Conservation (phyloP, 2,113 vertebrate genomes). For the Sinocyclocheilus rhinocerous region DNA sequence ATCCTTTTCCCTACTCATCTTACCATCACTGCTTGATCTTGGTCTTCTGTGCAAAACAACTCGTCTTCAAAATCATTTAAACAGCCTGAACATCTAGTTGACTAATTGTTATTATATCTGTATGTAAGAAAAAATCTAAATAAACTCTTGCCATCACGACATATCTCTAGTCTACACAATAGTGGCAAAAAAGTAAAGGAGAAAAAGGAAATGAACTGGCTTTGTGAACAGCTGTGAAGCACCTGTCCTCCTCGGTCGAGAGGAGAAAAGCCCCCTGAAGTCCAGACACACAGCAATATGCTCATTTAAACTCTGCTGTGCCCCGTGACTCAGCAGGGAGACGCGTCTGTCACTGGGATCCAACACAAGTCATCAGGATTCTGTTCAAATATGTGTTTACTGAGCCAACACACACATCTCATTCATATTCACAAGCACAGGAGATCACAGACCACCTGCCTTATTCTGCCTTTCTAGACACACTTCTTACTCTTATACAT, state of each 20-base stretch:
- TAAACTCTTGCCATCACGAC: too few species aligned
- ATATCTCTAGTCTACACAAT: too few species aligned
- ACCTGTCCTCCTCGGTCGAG: background rate
- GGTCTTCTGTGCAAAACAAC: background rate
- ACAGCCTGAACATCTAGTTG: background rate
- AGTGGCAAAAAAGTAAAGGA: background rate
- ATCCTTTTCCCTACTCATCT: background rate
- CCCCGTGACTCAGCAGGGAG: background rate
- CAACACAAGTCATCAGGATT: conserved; percentile 29
- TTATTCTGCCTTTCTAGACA: background rate
- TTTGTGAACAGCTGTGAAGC: background rate
- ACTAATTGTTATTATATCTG: background rate
- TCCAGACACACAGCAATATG: background rate
- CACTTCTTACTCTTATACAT: background rate
- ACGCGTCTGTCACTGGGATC: conserved; percentile 3
- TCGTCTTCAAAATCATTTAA: background rate
- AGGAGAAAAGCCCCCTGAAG: background rate
- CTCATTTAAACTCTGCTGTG: conserved; percentile 14
- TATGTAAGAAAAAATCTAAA: too few species aligned
- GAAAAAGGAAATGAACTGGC: background rate
- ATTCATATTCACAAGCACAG: conserved; percentile 33
- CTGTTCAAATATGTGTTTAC: conserved; percentile 35
- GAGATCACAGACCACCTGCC: conserved; percentile 23
- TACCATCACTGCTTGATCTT: background rate
- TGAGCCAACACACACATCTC: conserved; percentile 18